A percentile compares a stretch with the other conserved stretches of the same genome.
Evolutionary conservation across 92 coral and sea anemone genomes (phyloP).

Genomic region (Plumapathes pennacea): DNA sequence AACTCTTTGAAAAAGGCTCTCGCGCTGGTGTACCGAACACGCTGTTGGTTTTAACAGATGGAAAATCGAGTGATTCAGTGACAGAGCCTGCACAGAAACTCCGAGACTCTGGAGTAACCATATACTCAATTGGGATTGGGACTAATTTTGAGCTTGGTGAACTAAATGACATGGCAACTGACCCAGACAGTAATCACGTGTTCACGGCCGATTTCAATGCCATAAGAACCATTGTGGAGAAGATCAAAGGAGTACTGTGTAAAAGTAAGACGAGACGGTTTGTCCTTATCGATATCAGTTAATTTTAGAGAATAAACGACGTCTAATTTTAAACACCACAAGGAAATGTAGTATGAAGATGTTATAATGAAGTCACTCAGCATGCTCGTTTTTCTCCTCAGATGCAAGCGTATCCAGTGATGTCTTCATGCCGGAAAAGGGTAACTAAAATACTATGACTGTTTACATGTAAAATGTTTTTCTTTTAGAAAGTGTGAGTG

Average conservation of each 20-base stretch:
- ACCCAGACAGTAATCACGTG: constrained; percentile 46
- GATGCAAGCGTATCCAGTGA: too few species aligned
- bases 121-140: constrained; percentile 61
- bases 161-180: constrained; percentile 52
- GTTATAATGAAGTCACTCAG: too few species aligned
- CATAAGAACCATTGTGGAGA: constrained; percentile 12
- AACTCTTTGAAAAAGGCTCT: constrained; percentile 24
- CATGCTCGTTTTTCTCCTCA: too few species aligned
- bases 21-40: constrained; percentile 50
- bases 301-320: too few species aligned
- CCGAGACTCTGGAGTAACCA: constrained; percentile 57
- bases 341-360: too few species aligned
- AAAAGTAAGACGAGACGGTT: constrained; percentile 33
- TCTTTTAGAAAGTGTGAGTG: too few species aligned
- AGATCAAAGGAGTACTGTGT: constrained; percentile 37
- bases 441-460: too few species aligned
- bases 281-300: too few species aligned
- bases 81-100: constrained; percentile 50
- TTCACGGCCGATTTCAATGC: constrained; percentile 19
- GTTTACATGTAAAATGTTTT: too few species aligned
- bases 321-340: too few species aligned
- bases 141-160: constrained; percentile 14
- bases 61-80: constrained; percentile 48
- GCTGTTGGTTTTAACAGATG: constrained; percentile 72
- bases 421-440: too few species aligned